Evolutionary conservation across 2,888 invertebrate species (phyloP), one percentile per base, ranked within the genome.

Genomic region (Blastobasis adustella): DNA sequence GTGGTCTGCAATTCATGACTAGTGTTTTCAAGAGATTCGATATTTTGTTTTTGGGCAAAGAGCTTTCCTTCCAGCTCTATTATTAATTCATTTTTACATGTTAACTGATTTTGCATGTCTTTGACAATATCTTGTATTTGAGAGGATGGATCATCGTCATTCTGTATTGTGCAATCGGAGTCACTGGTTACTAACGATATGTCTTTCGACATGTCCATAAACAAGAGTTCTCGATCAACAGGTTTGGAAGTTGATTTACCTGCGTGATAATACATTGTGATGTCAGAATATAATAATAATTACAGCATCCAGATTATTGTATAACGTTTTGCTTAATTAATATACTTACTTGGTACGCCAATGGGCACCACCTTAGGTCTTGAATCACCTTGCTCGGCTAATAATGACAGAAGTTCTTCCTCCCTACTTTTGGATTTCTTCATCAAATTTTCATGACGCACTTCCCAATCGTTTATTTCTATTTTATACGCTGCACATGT

Each of bases 371-470:
- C 23, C 3, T 23, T 23, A 23, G 23, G 23, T 23, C 23, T 23
- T 23, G 23, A 23, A 8, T 56, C 51, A 52, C 58, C 68, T 23
- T 71, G 62, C 58, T 91, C 90, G 37, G 82, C 75, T 39, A 91
- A 61, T 0, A 80, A 69, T 1, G 82, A 82, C 0, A 91, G 58
- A 5, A 92, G 65, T 63, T 92, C 91, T 39, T 77, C 75, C 73
- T 92, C 92, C 49, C 92, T 79, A 1, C 67, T 74, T 63, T 87
- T 89, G 5, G 87, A 73, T 62, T 90, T 91, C 5, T 73, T 76
- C 67, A 88, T 83, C 5, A 90, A 73, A 23, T 82, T 85, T 54
- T 91, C 87, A 59, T 84, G 89, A 63, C 87, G 85, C 50, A 89
- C 90, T 65, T 91, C 90, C 60, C 71, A 76, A 56, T 90, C 90